Conservation (phyloP, 2,888 invertebrate species). For the Drosophila merina region DNA sequence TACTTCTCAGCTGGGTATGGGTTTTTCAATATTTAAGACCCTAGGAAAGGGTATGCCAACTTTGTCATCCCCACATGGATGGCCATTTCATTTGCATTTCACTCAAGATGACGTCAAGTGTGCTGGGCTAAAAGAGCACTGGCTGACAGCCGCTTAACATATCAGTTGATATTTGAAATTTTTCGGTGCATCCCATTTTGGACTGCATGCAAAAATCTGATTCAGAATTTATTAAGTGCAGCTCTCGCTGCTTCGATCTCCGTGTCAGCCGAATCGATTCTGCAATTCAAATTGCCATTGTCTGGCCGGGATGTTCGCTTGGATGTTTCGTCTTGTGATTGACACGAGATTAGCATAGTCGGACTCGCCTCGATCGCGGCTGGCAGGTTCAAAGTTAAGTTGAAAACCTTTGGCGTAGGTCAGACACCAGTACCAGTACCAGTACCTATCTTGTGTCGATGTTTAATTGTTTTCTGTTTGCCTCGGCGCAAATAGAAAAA, state of each 20-base stretch:
- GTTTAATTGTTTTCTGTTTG: slow-evolving; percentile 68
- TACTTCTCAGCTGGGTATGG: no score
- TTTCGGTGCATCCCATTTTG: slow-evolving; percentile 54
- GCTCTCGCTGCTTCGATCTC: slow-evolving; percentile 38
- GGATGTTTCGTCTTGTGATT: slow-evolving; percentile 69
- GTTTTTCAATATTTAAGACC: not conserved
- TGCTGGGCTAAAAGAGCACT: slow-evolving; percentile 44
- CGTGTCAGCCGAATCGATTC: slow-evolving; percentile 58
- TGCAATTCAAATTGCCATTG: slow-evolving; percentile 83
- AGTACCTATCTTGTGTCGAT: slow-evolving; percentile 26
- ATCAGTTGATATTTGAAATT: slow-evolving; percentile 75
- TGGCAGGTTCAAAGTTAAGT: slow-evolving; percentile 64
- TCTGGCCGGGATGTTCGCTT: slow-evolving; percentile 31
- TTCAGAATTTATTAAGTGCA: slow-evolving; percentile 82
- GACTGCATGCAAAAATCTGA: slow-evolving; percentile 77
- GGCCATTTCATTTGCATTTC: slow-evolving; percentile 71
- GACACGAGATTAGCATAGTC: slow-evolving; percentile 79
- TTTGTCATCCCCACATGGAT: not conserved
- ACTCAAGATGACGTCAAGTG: slow-evolving; percentile 78
- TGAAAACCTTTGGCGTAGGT: slow-evolving; percentile 69
- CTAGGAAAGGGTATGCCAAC: not conserved
- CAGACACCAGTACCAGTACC: slow-evolving; percentile 33
- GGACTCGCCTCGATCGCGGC: slow-evolving; percentile 14
- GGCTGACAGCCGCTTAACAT: slow-evolving; percentile 82
- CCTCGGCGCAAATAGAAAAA: slow-evolving; percentile 57